Evolutionary conservation across 2,888 invertebrate species (phyloP).

Genomic region (Apotomis turbidana): DNA sequence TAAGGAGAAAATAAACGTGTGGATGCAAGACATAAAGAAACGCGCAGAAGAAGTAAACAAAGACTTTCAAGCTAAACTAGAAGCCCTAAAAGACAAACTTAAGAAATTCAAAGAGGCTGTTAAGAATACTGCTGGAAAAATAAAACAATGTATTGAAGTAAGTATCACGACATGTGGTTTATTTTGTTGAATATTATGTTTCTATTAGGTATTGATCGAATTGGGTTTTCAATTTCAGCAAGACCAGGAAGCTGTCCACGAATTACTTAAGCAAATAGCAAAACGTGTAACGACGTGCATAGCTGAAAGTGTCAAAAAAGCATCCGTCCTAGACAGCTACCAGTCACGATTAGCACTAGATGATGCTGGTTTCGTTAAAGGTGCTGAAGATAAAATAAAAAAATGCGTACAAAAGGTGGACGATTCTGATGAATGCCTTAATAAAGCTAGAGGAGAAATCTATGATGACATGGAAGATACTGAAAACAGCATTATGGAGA

Average conservation of each 20-base stretch:
- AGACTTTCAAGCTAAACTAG: constrained; percentile 49
- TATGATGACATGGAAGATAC: constrained; percentile 50
- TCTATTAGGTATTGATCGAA: neutral
- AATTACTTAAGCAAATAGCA: constrained; percentile 50
- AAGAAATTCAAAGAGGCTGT: constrained; percentile 49
- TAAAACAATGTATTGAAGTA: constrained; percentile 59
- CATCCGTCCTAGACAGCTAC: constrained; percentile 44
- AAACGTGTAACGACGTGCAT: constrained; percentile 53
- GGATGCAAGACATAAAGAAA: constrained; percentile 51
- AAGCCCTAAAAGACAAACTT: constrained; percentile 49
- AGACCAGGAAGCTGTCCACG: constrained; percentile 51
- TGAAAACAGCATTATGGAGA: constrained; percentile 52
- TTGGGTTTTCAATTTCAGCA: constrained; percentile 48
- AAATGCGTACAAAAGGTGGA: constrained; percentile 48
- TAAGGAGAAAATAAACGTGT: constrained; percentile 51
- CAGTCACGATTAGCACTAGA: constrained; percentile 44
- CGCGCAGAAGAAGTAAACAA: constrained; percentile 49
- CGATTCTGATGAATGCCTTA: constrained; percentile 53
- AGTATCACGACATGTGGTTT: constrained; percentile 32
- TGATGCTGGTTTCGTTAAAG: constrained; percentile 50
- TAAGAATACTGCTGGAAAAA: constrained; percentile 48
- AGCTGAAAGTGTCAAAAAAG: constrained; percentile 48
- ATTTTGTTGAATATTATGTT: neutral
- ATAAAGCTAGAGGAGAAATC: constrained; percentile 50
- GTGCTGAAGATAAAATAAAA: constrained; percentile 52